phyloP scores from a whole-genome alignment of 2,797 vertebrate species.

The Heliangelus exortis region DNA sequence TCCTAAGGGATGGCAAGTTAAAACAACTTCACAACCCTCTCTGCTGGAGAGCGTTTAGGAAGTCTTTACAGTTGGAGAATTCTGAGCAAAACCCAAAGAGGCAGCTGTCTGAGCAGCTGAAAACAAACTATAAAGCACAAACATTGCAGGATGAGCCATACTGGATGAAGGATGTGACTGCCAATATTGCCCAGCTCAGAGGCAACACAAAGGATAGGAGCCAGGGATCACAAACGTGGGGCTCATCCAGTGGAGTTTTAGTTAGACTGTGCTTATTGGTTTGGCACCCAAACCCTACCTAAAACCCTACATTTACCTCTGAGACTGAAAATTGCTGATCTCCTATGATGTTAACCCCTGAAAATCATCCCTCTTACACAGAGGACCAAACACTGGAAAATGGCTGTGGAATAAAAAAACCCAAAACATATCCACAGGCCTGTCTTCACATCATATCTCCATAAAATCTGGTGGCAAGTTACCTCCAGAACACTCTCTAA shows the following conservation, averaged over 20 bases:
- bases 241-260: background rate
- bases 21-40: background rate
- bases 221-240: background rate
- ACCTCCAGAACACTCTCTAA: background rate
- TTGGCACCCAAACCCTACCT: background rate
- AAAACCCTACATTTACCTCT: background rate
- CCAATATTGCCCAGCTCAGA: background rate
- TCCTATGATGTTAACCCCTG: background rate
- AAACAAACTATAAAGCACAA: background rate
- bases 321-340: background rate
- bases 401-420: background rate
- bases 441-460: no score
- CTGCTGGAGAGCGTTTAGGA: background rate
- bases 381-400: background rate
- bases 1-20: background rate
- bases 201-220: background rate
- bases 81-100: background rate
- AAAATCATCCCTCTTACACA: background rate
- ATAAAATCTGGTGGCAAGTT: background rate
- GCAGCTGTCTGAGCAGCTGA: background rate
- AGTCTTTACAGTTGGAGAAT: background rate
- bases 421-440: no score
- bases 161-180: background rate
- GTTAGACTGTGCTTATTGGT: background rate
- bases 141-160: background rate